phyloP scores from a whole-genome alignment of 2,113 vertebrate genomes.

The Menidia beryllina region DNA sequence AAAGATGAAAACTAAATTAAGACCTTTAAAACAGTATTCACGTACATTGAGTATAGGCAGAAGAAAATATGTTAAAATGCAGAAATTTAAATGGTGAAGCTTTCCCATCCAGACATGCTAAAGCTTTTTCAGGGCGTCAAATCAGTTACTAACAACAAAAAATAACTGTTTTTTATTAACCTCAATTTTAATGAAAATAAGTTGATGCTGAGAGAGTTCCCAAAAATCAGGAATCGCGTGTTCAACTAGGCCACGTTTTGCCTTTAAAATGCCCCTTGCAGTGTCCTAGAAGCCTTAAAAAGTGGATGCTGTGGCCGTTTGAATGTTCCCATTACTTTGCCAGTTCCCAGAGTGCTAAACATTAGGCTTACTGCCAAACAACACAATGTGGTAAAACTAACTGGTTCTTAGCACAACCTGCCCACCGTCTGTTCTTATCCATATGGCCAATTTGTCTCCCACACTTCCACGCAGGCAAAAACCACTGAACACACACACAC shows the following conservation, averaged over 20 bases:
- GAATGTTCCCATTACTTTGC: constrained; percentile 56
- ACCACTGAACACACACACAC: constrained; percentile 21
- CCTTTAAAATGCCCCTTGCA: constrained; percentile 46
- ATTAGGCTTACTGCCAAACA: constrained; percentile 67
- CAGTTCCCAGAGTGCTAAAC: constrained; percentile 64
- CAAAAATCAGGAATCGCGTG: no score
- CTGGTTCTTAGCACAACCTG: constrained; percentile 66
- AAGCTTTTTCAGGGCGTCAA: no score
- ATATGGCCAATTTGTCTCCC: constrained; percentile 62
- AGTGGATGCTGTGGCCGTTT: constrained; percentile 37
- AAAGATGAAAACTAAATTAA: no score
- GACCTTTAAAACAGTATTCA: no score
- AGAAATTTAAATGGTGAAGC: no score
- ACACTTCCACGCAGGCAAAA: constrained; percentile 30
- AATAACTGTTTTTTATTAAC: no score
- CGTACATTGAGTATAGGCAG: no score
- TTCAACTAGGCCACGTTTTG: not conserved
- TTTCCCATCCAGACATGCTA: no score
- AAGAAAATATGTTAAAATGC: no score
- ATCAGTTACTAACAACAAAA: no score
- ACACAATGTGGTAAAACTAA: constrained; percentile 69
- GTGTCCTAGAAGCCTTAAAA: constrained; percentile 49
- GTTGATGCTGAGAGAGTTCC: no score
- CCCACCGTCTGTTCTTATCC: constrained; percentile 67
- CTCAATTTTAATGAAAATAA: no score